Percentiles rank a stretch among this genome's conserved stretches.
phyloP scores from a whole-genome alignment of 2,888 invertebrate genomes.

The Drosophila ustulata region DNA sequence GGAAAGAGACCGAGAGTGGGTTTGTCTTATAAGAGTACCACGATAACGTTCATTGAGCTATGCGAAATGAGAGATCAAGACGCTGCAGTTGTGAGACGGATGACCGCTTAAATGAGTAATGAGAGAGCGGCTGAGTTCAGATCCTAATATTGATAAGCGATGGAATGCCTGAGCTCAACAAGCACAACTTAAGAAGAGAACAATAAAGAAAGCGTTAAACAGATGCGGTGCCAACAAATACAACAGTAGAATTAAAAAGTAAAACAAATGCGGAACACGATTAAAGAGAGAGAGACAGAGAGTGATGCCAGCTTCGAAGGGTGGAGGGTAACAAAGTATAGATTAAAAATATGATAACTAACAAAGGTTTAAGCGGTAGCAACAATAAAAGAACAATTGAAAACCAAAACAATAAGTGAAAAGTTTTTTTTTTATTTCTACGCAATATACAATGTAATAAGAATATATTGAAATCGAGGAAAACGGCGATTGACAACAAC shows the following conservation, averaged over 20 bases:
- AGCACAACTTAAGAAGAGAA: not conserved
- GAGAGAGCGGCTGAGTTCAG: not conserved
- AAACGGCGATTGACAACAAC: too few species aligned
- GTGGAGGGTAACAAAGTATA: not conserved
- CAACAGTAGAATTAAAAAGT: not conserved
- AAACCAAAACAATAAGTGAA: too few species aligned
- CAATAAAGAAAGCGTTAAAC: not conserved
- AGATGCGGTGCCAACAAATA: too few species aligned
- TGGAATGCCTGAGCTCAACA: not conserved
- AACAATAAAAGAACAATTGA: too few species aligned
- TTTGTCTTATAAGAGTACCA: too few species aligned
- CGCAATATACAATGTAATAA: too few species aligned
- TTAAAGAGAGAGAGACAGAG: not conserved
- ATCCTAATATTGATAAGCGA: not conserved
- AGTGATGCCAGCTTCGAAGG: not conserved
- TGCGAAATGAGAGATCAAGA: too few species aligned
- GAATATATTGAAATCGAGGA: too few species aligned
- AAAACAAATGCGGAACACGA: not conserved
- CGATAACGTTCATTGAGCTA: not conserved
- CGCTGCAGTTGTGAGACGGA: too few species aligned
- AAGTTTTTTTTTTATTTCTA: too few species aligned
- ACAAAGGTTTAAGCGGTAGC: not conserved
- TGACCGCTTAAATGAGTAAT: not conserved
- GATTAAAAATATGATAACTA: not conserved
- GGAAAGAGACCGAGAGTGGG: too few species aligned